These are phyloP conservation scores for Porites evermanni DNA, from an alignment of 92 coral and sea anemone species.

Conservation along the genomic window DNA sequence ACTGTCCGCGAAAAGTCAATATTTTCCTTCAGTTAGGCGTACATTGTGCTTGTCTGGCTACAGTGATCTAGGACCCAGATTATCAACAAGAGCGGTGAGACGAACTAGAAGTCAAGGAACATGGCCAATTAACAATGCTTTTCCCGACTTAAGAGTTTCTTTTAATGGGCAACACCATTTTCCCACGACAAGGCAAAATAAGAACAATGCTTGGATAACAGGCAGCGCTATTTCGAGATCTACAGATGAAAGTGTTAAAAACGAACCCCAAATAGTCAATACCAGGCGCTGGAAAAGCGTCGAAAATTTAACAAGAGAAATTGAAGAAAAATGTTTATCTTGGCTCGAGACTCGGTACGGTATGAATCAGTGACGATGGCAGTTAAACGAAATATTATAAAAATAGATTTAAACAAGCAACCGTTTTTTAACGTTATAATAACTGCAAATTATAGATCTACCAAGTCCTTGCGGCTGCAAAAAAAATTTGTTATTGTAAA, in stretches of 20 bases:
- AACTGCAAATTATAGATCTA: not conserved
- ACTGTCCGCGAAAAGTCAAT: constrained; percentile 25
- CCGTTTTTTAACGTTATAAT: not conserved
- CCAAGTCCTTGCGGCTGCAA: not conserved
- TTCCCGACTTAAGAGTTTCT: not conserved
- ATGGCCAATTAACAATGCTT: constrained; percentile 11
- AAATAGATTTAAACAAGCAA: not conserved
- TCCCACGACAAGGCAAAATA: not conserved
- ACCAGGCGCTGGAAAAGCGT: constrained; percentile 67
- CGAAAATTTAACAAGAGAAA: constrained; percentile 67
- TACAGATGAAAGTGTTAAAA: constrained; percentile 15
- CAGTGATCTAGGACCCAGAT: constrained; percentile 25
- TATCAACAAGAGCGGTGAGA: not conserved
- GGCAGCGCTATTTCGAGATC: not conserved
- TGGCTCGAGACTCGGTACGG: constrained; percentile 80
- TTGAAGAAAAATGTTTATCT: constrained; percentile 70
- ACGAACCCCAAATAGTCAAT: not conserved
- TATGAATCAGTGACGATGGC: not conserved
- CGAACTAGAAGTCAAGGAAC: not conserved
- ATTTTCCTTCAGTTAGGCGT: not conserved
- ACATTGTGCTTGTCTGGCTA: not conserved
- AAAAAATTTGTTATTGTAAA: not conserved
- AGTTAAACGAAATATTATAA: not conserved
- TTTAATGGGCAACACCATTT: not conserved
- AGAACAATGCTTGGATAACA: constrained; percentile 5